A percentile compares a stretch with the other conserved stretches of the same genome.
Evolutionary conservation across 64 coral and sea anemone species (phyloP).

Genomic region (Trachythela sp.): DNA sequence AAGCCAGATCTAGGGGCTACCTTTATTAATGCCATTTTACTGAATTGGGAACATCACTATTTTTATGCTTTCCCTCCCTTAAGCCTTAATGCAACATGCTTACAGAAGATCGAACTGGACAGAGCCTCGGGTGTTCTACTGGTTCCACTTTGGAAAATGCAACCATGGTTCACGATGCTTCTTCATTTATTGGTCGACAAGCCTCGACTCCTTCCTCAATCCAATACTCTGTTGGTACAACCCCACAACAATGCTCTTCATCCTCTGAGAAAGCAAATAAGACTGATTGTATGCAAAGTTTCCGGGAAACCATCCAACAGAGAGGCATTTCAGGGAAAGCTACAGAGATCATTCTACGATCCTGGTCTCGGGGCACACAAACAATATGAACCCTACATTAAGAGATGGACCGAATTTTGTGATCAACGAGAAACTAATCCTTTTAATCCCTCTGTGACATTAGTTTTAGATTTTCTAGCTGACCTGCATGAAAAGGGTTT

Average conservation of each 20-base stretch:
- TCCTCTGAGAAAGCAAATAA: neutral
- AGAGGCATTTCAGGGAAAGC: constrained; percentile 32
- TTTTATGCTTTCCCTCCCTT: neutral
- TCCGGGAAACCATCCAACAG: constrained; percentile 21
- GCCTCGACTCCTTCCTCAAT: neutral
- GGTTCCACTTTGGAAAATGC: neutral
- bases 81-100: neutral
- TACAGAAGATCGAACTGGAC: constrained; percentile 32
- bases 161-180: neutral
- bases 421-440: neutral
- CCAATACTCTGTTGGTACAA: neutral
- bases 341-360: constrained; percentile 11
- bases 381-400: neutral
- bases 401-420: neutral
- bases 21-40: constrained; percentile 28
- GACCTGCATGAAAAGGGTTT: neutral
- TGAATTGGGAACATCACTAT: constrained; percentile 13
- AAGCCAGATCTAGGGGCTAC: constrained; percentile 30
- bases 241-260: constrained; percentile 29
- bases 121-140: neutral
- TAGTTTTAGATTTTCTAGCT: neutral
- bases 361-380: constrained; percentile 13
- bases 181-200: neutral
- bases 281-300: constrained; percentile 13
- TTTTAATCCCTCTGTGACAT: neutral